phyloP scores from a whole-genome alignment of 2,113 vertebrate species.

The Okapia johnstoni region DNA sequence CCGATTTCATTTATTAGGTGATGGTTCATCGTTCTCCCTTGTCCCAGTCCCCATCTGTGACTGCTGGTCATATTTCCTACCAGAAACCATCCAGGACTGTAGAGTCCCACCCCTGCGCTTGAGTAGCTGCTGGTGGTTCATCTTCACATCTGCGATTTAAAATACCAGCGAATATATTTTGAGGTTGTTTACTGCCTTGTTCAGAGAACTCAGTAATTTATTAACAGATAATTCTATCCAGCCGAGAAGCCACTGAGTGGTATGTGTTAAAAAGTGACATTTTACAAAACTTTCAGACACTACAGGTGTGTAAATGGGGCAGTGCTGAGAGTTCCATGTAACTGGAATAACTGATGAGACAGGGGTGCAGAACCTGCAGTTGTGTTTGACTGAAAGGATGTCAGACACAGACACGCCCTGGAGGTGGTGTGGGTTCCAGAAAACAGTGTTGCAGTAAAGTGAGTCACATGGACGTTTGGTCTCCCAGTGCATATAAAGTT shows the following conservation, averaged over 20 bases:
- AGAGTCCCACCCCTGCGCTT: background rate
- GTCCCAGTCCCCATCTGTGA: background rate
- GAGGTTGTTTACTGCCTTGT: background rate
- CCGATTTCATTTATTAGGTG: background rate
- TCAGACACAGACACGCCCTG: background rate
- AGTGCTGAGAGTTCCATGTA: background rate
- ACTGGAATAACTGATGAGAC: background rate
- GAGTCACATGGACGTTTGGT: background rate
- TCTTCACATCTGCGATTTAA: background rate
- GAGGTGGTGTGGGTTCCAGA: background rate
- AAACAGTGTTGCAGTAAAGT: background rate
- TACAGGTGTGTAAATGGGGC: background rate
- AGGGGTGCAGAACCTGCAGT: background rate
- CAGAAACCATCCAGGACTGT: background rate
- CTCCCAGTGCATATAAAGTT: background rate
- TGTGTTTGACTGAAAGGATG: background rate
- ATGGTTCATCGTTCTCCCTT: background rate
- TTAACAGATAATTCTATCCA: slow-evolving; percentile 3
- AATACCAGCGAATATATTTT: background rate
- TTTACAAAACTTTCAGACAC: background rate
- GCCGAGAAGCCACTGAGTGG: background rate
- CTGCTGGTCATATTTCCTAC: background rate
- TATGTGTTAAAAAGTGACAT: slow-evolving; percentile 6
- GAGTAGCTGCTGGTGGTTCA: too few species aligned
- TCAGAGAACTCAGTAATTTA: background rate